phyloP scores from a whole-genome alignment of 2,888 invertebrate species.

The Gibbula magus region DNA sequence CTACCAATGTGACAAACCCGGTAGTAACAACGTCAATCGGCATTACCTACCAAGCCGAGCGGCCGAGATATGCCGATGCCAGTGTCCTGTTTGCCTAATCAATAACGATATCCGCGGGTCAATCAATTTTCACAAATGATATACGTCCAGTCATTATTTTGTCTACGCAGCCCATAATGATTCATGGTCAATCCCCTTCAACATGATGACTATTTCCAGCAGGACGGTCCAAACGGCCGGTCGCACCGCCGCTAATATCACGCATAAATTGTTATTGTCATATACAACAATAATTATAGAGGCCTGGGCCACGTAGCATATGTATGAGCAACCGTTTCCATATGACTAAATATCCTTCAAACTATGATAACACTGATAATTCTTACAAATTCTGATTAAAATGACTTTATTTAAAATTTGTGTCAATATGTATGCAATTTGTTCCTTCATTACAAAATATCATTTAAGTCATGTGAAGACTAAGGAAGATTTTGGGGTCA shows the following conservation, averaged over 20 bases:
- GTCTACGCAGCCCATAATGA: conserved; percentile 19
- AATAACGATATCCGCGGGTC: conserved; percentile 15
- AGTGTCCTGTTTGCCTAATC: conserved; percentile 17
- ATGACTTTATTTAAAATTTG: no score
- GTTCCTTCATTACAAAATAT: no score
- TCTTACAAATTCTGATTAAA: no score
- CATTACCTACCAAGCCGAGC: neutral
- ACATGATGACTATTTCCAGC: conserved; percentile 4
- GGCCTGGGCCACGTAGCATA: no score
- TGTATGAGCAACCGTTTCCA: no score
- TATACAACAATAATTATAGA: neutral
- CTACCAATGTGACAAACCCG: neutral
- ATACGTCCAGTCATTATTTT: conserved; percentile 22
- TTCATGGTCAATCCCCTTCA: conserved; percentile 13
- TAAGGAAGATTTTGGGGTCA: no score
- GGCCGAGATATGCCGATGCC: neutral
- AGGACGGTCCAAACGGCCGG: neutral
- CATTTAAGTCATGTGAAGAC: no score
- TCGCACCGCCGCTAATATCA: neutral
- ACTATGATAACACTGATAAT: no score
- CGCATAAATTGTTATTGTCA: neutral
- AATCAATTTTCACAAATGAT: conserved; percentile 24
- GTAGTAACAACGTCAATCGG: neutral
- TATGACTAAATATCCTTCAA: no score
- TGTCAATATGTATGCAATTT: no score